phyloP scores from a whole-genome alignment of 1,140 invertebrate genomes.

The Hermetia illucens region DNA sequence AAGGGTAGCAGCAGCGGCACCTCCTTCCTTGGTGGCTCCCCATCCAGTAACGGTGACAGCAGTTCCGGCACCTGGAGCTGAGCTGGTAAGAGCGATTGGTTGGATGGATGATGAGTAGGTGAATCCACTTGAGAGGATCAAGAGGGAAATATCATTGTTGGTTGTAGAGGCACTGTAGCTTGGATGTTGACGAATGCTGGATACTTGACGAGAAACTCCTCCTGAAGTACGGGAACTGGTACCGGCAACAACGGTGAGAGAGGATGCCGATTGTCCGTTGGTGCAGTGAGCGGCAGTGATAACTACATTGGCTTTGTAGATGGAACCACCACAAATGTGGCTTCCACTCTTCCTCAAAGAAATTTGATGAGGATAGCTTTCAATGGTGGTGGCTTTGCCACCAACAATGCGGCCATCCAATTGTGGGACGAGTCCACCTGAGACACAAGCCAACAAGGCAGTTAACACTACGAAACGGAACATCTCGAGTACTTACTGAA shows the following conservation, averaged over 20 bases:
- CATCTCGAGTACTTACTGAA: no score
- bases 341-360: slow-evolving; percentile 18
- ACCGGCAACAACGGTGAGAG: slow-evolving; percentile 5
- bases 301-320: slow-evolving; percentile 32
- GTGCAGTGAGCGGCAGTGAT: slow-evolving; percentile 43
- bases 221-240: slow-evolving; percentile 2
- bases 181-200: slow-evolving; percentile 5
- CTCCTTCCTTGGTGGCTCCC: slow-evolving; percentile 2
- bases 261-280: not conserved
- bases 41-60: slow-evolving; percentile 2
- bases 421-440: no score
- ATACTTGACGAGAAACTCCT: slow-evolving; percentile 4
- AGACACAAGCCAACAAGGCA: no score
- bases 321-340: slow-evolving; percentile 36
- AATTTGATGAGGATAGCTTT: slow-evolving; percentile 37
- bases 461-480: no score
- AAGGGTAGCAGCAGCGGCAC: not conserved
- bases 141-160: not conserved
- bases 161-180: not conserved
- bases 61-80: not conserved
- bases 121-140: not conserved
- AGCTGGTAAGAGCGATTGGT: not conserved
- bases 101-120: not conserved
- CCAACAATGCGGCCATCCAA: no score
- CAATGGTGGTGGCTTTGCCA: no score